Evolutionary conservation across 1,140 invertebrate species (phyloP).

Genomic region (Caenorhabditis latens): DNA sequence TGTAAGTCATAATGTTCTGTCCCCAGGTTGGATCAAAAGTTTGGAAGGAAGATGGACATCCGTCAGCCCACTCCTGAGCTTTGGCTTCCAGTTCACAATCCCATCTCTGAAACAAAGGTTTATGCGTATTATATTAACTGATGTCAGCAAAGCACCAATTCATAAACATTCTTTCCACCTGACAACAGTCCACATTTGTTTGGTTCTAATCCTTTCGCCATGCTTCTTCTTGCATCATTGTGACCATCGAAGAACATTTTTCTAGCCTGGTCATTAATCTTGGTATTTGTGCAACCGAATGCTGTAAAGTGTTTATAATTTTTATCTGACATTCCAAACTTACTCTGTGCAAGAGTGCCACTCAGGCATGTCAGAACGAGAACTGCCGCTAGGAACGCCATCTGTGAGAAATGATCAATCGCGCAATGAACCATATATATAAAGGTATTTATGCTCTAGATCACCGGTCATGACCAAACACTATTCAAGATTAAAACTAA

Average conservation of each 20-base stretch:
- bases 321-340: neutral
- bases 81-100: conserved; percentile 43
- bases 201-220: conserved; percentile 52
- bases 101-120: neutral
- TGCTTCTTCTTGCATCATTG: conserved; percentile 46
- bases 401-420: conserved; percentile 1
- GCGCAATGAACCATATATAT: neutral
- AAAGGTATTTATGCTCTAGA: neutral
- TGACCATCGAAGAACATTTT: conserved; percentile 33
- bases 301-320: neutral
- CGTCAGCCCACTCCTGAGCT: conserved; percentile 33
- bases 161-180: conserved; percentile 52
- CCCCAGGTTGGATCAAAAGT: conserved; percentile 31
- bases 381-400: conserved; percentile 13
- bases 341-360: conserved; percentile 10
- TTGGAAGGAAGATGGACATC: conserved; percentile 23
- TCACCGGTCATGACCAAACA: neutral
- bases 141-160: neutral
- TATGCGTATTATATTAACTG: neutral
- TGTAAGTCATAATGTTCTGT: neutral
- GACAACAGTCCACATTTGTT: conserved; percentile 49
- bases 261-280: conserved; percentile 1
- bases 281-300: conserved; percentile 32
- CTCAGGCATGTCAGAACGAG: conserved; percentile 15
- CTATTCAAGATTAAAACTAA: conserved; percentile 50